Evolutionary conservation across 2,797 vertebrate species (phyloP), one percentile per base, ranked within the genome.

Genomic region (Apodemus agrarius): DNA sequence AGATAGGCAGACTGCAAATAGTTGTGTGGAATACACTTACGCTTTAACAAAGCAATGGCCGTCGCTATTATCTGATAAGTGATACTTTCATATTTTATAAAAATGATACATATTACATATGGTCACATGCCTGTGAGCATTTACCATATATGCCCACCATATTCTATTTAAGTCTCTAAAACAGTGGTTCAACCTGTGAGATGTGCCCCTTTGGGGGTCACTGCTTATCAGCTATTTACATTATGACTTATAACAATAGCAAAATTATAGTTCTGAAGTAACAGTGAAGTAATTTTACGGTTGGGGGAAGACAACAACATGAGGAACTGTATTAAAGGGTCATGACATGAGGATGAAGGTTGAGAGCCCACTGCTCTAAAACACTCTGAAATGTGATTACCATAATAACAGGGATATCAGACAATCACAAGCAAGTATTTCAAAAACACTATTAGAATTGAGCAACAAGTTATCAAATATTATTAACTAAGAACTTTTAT

Each of bases 391-490:
- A 16, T 80, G 26, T 92, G n/a, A 29, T n/a, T 81, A 8, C 22
- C n/a, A 83, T 2, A 57, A 12, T 34, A 94, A 82, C 69, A 29
- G 46, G 67, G 8, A 96, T 92, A 89, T 65, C 57, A 89, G 43
- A 16, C 40, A 94, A 93, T 37, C 54, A 72, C 1, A 96, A 57
- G 21, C 0, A 96, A 57, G 19, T 40, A 69, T 57, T 63, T 91
- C n/a, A 95, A 61, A 59, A 94, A 93, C 57, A 83, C 0, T 88
- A 24, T 81, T 88, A 85, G 97, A 96, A 93, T 6, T 69, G 37
- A 96, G 57, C 34, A 29, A 14, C 37, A 93, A 78, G 7, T 90
- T 74, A 91, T 61, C 14, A 90, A 79, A 16, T 43, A 82, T 75
- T 93, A 94, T 76, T 65, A 84, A n/a, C 12, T 89, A 90, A 46